phyloP scores from a whole-genome alignment of 2,888 invertebrate genomes.

The Heliconius aoede region DNA sequence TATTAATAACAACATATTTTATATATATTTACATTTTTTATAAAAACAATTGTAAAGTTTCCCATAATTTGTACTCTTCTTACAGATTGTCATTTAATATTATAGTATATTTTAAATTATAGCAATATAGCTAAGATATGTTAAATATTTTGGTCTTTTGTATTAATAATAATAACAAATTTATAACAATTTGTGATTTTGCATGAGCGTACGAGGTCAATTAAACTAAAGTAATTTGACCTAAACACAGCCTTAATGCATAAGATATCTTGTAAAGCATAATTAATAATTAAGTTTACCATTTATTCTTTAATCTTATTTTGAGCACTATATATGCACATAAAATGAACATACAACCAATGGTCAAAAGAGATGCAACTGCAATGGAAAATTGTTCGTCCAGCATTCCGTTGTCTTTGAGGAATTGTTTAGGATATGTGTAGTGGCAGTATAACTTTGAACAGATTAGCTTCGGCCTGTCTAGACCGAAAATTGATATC shows the following conservation, averaged over 20 bases:
- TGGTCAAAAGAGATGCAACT: conserved; percentile 85
- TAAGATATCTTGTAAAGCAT: background rate
- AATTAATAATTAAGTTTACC: conserved; percentile 53
- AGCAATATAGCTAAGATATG: background rate
- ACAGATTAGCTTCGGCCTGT: conserved; percentile 89
- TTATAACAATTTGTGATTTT: conserved; percentile 11
- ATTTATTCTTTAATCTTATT: conserved; percentile 84
- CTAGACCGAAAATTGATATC: conserved; percentile 91
- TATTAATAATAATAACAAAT: background rate
- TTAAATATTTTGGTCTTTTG: conserved; percentile 20
- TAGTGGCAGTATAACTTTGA: conserved; percentile 90
- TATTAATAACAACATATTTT: background rate
- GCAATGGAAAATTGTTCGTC: conserved; percentile 86
- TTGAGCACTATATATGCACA: conserved; percentile 87
- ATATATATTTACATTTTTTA: background rate
- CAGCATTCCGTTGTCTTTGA: conserved; percentile 89
- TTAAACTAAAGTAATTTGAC: background rate
- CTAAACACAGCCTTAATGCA: conserved; percentile 35
- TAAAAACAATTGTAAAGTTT: background rate
- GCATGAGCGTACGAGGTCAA: conserved; percentile 1
- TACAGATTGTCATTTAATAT: background rate
- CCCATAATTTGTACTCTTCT: background rate
- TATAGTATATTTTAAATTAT: background rate
- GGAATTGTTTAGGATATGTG: conserved; percentile 86
- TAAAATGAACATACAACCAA: conserved; percentile 86